Base-by-base conservation (phyloP, 2,888 invertebrate species). In the Aelia acuminata region DNA sequence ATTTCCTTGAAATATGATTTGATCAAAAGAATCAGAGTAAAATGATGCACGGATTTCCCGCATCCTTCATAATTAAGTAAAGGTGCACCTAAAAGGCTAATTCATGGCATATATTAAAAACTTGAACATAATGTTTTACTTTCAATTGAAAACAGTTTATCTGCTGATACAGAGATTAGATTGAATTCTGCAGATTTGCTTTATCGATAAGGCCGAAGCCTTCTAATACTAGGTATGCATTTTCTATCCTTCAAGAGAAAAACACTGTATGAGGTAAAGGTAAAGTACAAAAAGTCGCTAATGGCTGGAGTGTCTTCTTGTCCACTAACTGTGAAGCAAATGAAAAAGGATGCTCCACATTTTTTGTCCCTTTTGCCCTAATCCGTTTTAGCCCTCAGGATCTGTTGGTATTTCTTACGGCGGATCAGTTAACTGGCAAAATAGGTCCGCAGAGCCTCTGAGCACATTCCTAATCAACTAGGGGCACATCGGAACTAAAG, bases 361-460 rank as follows among this genome's bases (percentile, higher is more conserved):
- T 70, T 70, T 70, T 70, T 70, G 63, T 18, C 4, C 13, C 63
- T 8, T 35, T 70, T 70, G 35, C 63, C 63, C 63, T 70, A 70
- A 70, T 70, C 63, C 63, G 63, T 70, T 70, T 70, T 35, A 70
- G 18, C 63, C 35, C 63, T 31, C 63, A 18, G n/a, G n/a, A n/a
- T 70, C 63, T 70, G 63, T 70, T 70, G 63, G 63, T 70, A 70
- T 26, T 70, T 70, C 63, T 70, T 70, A 35, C 35, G 35, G 18
- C 20, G 63, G 63, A 70, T 70, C 63, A 70, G 63, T 70, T 70
- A 70, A 35, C 35, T 70, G 63, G 63, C 63, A 70, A 70, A 70
- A 70, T 70, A 35, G 35, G 31, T 22, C 63, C 63, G 10, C n/a
- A 5, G 15, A 31, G 4, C 63, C 15, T 31, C 31, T 63, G 63